Evolutionary conservation across 2,797 vertebrate species (phyloP).

Genomic region (Pseudocheirus occidentalis): DNA sequence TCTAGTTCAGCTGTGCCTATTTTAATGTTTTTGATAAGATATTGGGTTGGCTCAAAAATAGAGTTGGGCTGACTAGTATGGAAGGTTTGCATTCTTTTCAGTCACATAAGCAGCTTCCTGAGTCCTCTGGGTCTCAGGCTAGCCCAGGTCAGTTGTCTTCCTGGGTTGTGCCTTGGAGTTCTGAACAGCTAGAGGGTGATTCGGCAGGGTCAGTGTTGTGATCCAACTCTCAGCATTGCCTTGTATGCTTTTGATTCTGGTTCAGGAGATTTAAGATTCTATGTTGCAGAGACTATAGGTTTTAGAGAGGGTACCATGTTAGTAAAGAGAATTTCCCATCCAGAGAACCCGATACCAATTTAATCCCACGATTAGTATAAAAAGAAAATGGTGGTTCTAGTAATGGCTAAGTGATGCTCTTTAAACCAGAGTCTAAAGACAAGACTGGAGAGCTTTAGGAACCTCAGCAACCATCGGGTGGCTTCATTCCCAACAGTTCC

Average conservation of each 20-base stretch:
- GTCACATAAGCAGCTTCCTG: neutral
- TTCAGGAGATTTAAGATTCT: neutral
- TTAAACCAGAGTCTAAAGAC: neutral
- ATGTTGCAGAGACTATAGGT: neutral
- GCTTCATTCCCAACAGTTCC: neutral
- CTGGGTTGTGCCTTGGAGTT: neutral
- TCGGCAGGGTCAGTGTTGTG: neutral
- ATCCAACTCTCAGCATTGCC: neutral
- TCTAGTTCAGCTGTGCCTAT: neutral
- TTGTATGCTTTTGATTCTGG: neutral
- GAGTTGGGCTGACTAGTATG: neutral
- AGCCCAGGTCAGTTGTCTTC: neutral
- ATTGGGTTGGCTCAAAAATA: neutral
- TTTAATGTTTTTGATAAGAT: neutral
- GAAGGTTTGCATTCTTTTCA: neutral
- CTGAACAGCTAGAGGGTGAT: neutral
- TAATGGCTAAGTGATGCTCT: neutral
- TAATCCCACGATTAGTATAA: neutral
- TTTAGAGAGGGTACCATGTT: neutral
- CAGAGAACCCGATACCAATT: neutral
- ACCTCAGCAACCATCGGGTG: neutral
- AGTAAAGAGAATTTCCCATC: neutral
- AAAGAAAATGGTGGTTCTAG: neutral
- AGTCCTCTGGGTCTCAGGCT: neutral
- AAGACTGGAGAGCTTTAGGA: neutral